Evolutionary conservation across 1,140 invertebrate genomes (phyloP), one percentile per base, ranked within the genome.

Genomic region (Oscheius sp.): DNA sequence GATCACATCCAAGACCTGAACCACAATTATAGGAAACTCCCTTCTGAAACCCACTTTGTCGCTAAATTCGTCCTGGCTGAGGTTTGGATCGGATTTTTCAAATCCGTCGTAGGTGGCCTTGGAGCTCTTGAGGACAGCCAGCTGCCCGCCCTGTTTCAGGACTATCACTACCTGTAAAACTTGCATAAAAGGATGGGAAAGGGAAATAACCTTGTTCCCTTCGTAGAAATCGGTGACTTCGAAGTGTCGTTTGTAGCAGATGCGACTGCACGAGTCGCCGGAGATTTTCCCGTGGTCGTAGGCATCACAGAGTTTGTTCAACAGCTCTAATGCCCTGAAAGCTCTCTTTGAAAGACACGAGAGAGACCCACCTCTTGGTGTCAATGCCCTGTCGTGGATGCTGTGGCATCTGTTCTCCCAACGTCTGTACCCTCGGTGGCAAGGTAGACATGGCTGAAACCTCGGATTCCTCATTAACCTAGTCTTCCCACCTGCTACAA

Each of bases 1-100:
- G 13, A 83, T 76, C 13, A 79, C 32, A 45, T 83, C 82, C 4
- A 84, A 55, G 13, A 84, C 52, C 80, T 84, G 38, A 1, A 66
- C 59, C 49, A 74, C 79, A 28, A 69, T n/a, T 20, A 10, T 75
- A 62, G 15, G n/a, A 18, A 15, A 31, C 20, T 68, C 13, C n/a
- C 28, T 77, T 20, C 20, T 67, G 46, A 36, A 42, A 71, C 45
- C 23, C 58, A 79, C 79, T 52, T 36, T 81, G 68, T 84, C 80
- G 20, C 73, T 74, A 64, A 78, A 82, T 42, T 82, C 45, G 0
- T 76, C 73, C n/a, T 84, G 77, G 2, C 74, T 67, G 1, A 81
- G 62, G n/a, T 68, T 34, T 2, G 52, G 15, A 36, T 84, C 76
- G 18, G 81, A 34, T 35, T 76, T 59, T 32, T 77, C 73, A 65